Evolutionary conservation across 2,113 vertebrate species (phyloP), one percentile per base, ranked within the genome.

Genomic region (Sander lucioperca): DNA sequence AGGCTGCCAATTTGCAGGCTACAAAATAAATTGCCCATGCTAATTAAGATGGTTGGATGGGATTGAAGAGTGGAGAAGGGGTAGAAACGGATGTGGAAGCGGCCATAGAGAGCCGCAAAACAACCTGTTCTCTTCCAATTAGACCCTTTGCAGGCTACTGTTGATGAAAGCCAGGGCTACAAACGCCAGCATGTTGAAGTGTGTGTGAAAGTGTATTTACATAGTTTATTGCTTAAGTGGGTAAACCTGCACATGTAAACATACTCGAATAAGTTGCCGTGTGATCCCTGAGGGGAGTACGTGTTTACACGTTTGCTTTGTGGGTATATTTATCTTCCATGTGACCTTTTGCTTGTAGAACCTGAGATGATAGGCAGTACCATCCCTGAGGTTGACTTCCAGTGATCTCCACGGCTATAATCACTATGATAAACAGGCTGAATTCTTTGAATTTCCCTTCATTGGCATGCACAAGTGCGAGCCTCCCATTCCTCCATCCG

Each of bases 11-110:
- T 94, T 93, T 94, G 91, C 85, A 88, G 87, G 86, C 91, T 84
- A 93, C 93, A 92, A 94, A 94, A 93, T 87, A 94, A 95, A 94
- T 91, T 92, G 90, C 87, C 84, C 77, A 53, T 90, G 90, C 92
- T 94, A 94, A 94, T 95, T 91, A 92, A 93, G 91, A 92, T 86
- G 86, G 88, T 77, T 90, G 86, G 88, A 91, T 87, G 83, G 88
- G 87, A 90, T 39, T 21, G 78, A 79, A 83, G 61, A 83, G 83
- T 47, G 67, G 84, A 86, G 83, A 74, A 74, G 82, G 79, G 85
- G 70, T 47, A 81, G 73, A 83, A 78, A 53, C 64, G 30, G 75
- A 87, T 84, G 84, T 76, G 74, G 83, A 90, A 80, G 88, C 33
- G 15, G 77, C 87, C 80, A 88, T 19, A 83, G 84, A 84, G 84